Evolutionary conservation across 2,797 vertebrate species (phyloP).

Genomic region (Coregonus ussuriensis): DNA sequence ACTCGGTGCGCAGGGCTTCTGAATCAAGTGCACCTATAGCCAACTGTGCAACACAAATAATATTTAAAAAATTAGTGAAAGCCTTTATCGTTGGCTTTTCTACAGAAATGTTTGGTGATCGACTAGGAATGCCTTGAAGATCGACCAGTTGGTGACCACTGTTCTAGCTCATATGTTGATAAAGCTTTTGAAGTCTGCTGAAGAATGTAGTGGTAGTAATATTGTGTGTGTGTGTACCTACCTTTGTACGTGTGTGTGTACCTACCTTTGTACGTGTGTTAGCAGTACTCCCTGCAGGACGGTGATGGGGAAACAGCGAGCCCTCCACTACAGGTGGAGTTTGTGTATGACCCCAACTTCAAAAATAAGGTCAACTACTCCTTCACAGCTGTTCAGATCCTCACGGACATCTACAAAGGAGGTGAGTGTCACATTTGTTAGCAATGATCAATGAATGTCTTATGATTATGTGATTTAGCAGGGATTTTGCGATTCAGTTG

Average conservation of each 20-base stretch:
- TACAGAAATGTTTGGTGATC: too few relatives aligned
- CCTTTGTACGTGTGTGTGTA: too few relatives aligned
- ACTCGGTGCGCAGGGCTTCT: too few relatives aligned
- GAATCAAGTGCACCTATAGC: too few relatives aligned
- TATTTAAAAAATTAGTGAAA: too few relatives aligned
- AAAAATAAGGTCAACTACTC: conserved; percentile 98
- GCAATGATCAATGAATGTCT: not conserved
- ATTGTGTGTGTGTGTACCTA: conserved; percentile 10
- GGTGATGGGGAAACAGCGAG: conserved; percentile 88
- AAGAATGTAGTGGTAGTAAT: not conserved
- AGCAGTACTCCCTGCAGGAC: conserved; percentile 74
- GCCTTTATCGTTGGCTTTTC: too few relatives aligned
- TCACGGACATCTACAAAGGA: conserved; percentile 99
- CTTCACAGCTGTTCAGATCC: conserved; percentile 97
- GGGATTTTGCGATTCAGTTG: too few relatives aligned
- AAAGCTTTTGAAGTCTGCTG: not conserved
- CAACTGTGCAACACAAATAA: conserved; percentile 12
- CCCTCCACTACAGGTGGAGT: conserved; percentile 90
- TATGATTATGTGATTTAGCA: not conserved
- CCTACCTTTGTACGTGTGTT: conserved; percentile 7
- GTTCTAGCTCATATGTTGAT: not conserved
- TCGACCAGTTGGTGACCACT: too few relatives aligned
- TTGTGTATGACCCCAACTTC: conserved; percentile 92
- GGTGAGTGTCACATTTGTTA: conserved; percentile 73
- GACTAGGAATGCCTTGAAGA: too few relatives aligned